Conservation (phyloP, 2,113 vertebrate species). For the Bambusicola thoracicus region DNA sequence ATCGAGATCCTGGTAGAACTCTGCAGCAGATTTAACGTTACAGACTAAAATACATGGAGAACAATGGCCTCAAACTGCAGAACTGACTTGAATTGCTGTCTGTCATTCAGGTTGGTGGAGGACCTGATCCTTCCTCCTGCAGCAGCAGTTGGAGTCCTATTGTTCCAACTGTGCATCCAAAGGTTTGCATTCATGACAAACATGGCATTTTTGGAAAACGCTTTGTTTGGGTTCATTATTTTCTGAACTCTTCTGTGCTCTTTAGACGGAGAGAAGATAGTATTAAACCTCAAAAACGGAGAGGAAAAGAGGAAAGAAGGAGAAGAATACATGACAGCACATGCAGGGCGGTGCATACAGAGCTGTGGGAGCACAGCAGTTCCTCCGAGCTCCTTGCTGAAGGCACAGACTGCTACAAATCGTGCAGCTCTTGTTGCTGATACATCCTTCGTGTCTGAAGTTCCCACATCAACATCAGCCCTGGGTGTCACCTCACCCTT, state of each 20-base stretch:
- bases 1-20: background rate
- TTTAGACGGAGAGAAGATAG: background rate
- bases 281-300: background rate
- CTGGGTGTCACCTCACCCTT: background rate
- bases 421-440: background rate
- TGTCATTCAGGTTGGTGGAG: constrained; percentile 58
- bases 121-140: constrained; percentile 58
- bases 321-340: background rate
- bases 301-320: background rate
- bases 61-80: constrained; percentile 56
- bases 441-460: background rate
- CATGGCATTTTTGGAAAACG: background rate
- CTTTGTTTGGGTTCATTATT: background rate
- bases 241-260: background rate
- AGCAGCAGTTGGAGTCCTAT: constrained; percentile 9
- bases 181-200: constrained; percentile 2
- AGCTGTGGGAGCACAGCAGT: background rate
- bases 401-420: background rate
- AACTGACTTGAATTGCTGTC: constrained; percentile 64
- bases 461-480: background rate
- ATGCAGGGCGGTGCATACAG: background rate
- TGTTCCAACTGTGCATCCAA: constrained; percentile 22
- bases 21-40: background rate
- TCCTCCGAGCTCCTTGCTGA: background rate
- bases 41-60: background rate